Evolutionary conservation across 2,797 vertebrate species (phyloP), one percentile per base, ranked within the genome.

Genomic region (Serranus cabrilla): DNA sequence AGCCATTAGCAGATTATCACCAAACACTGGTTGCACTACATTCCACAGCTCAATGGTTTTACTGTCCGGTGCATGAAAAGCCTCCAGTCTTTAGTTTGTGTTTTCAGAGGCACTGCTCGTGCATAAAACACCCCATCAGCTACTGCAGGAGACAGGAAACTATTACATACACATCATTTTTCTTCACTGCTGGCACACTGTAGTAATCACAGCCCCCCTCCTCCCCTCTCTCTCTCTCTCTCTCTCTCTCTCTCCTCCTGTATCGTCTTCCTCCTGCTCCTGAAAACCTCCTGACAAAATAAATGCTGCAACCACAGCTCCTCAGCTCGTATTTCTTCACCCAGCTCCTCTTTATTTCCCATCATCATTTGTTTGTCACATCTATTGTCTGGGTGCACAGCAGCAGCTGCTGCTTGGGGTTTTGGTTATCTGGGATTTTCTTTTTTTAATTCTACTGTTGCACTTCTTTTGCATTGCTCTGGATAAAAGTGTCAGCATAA

Each of bases 91-190:
- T 43, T 18, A 45, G 50, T 65, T 58, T 47, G 31, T 51, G 71
- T 73, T 86, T 88, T 83, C 51, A 78, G 62, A 77, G 73, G 58
- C 51, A 25, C 71, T 46, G n/a, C 80, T 80, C 64, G 18, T 49
- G 59, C 81, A 80, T 68, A 52, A 71, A 86, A 90, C 87, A 91
- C 83, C 84, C 86, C 86, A 87, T 89, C 87, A 91, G 80, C 81
- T 76, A 51, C 82, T 84, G 71, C 81, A 63, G 74, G 68, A 82
- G 88, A 84, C 85, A 78, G 88, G 85, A 90, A 90, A 82, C 84
- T 59, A 83, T 89, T 85, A 74, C 70, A 80, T 61, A 74, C 84
- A 91, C 85, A 40, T 92, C 71, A 65, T 91, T 89, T 89, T 83
- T 94, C 89, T 88, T 89, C 60, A n/a, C 71, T 74, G 78, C 58